These are phyloP conservation scores for Heterodera filipjevi DNA, from an alignment of 2,888 invertebrate genomes.

Conservation along the genomic window DNA sequence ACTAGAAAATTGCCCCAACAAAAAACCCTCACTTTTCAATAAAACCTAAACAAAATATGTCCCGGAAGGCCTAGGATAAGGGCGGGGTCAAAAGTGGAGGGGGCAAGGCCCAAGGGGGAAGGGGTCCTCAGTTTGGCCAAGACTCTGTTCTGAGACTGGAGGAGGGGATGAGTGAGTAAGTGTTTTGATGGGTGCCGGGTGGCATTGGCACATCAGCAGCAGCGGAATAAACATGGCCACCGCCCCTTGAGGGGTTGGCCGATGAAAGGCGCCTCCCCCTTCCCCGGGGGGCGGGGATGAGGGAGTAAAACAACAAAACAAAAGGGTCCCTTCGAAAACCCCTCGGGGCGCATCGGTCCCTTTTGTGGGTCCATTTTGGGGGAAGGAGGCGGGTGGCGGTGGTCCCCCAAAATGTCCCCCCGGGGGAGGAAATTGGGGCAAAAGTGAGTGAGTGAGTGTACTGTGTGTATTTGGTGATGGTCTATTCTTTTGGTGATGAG, in stretches of 20 bases:
- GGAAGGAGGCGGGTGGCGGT: background rate
- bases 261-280: background rate
- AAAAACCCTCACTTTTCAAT: no score
- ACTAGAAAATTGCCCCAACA: no score
- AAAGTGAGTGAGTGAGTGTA: background rate
- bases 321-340: background rate
- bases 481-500: background rate
- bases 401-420: background rate
- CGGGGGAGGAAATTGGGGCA: background rate
- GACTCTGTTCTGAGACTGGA: no score
- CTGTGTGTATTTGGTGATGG: no score
- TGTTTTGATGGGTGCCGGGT: constrained; percentile 1
- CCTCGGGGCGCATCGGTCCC: background rate
- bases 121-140: no score
- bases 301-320: background rate
- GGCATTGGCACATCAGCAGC: background rate
- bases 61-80: no score
- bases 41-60: no score
- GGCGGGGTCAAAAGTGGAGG: no score
- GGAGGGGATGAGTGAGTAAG: background rate
- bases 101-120: no score
- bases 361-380: background rate
- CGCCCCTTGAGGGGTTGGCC: background rate
- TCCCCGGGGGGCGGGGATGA: background rate
- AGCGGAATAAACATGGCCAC: background rate